Conservation (phyloP, 2,888 invertebrate genomes). For the Exephanes ischioxanthus region DNA sequence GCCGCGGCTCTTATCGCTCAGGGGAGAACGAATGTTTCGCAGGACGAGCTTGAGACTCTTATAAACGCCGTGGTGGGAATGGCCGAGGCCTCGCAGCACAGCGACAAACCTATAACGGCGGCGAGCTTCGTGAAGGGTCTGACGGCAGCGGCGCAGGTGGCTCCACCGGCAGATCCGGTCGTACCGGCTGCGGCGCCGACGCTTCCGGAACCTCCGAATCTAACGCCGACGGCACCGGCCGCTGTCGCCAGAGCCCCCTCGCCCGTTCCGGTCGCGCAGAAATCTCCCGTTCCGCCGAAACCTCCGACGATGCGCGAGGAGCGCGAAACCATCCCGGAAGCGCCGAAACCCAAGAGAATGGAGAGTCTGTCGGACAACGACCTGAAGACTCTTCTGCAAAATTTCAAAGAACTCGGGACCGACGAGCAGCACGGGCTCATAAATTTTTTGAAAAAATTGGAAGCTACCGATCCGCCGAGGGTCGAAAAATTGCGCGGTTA, state of each 20-base stretch:
- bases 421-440: conserved; percentile 94
- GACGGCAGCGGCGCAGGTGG: conserved; percentile 66
- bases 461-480: conserved; percentile 91
- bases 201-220: conserved; percentile 38
- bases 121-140: conserved; percentile 85
- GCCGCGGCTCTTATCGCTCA: conserved; percentile 92
- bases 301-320: conserved; percentile 42
- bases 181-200: conserved; percentile 61
- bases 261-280: conserved; percentile 4
- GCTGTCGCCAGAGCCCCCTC: conserved; percentile 34
- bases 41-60: conserved; percentile 91
- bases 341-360: conserved; percentile 85
- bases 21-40: conserved; percentile 93
- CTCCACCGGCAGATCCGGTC: conserved; percentile 63
- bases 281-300: conserved; percentile 5
- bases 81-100: conserved; percentile 87
- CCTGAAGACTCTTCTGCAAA: conserved; percentile 91
- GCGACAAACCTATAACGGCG: conserved; percentile 86
- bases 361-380: conserved; percentile 93
- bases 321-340: conserved; percentile 70
- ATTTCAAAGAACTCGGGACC: conserved; percentile 92
- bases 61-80: conserved; percentile 92
- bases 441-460: conserved; percentile 92
- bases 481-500: conserved; percentile 92
- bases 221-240: conserved; percentile 56